Evolutionary conservation across 2,888 invertebrate genomes (phyloP).

Genomic region (Ennomos fuscantarius): DNA sequence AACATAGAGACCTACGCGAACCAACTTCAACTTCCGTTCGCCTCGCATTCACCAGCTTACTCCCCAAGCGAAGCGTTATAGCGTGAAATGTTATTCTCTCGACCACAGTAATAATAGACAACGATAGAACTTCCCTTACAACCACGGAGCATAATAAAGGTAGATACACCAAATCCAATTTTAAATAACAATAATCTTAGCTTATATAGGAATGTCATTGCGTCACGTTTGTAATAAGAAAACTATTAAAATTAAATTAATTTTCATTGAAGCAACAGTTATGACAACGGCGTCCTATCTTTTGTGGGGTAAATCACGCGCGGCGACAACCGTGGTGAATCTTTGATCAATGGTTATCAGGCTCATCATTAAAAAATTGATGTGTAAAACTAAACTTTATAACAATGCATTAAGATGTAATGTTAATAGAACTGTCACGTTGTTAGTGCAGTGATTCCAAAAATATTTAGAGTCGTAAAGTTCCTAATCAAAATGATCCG

Average conservation of each 20-base stretch:
- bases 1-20: too few relatives aligned
- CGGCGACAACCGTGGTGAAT: slow-evolving; percentile 44
- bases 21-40: too few relatives aligned
- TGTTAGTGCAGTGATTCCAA: too few relatives aligned
- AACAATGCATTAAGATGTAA: too few relatives aligned
- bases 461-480: slow-evolving; percentile 1
- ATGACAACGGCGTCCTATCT: slow-evolving; percentile 32
- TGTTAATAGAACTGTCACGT: too few relatives aligned
- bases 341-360: slow-evolving; percentile 24
- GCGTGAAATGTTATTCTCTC: too few relatives aligned
- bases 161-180: slow-evolving; percentile 15
- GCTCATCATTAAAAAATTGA: background rate
- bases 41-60: too few relatives aligned
- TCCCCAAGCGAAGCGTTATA: too few relatives aligned
- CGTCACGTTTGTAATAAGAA: slow-evolving; percentile 35
- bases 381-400: background rate
- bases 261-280: slow-evolving; percentile 38
- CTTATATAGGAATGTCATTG: slow-evolving; percentile 6
- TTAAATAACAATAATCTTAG: slow-evolving; percentile 7
- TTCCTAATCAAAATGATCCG: too few relatives aligned
- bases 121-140: slow-evolving; percentile 1
- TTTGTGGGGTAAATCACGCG: slow-evolving; percentile 35
- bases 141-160: slow-evolving; percentile 1
- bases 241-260: slow-evolving; percentile 49
- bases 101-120: too few relatives aligned